Conservation (phyloP, 1,140 invertebrate species). For the Cardiocondyla obscurior region DNA sequence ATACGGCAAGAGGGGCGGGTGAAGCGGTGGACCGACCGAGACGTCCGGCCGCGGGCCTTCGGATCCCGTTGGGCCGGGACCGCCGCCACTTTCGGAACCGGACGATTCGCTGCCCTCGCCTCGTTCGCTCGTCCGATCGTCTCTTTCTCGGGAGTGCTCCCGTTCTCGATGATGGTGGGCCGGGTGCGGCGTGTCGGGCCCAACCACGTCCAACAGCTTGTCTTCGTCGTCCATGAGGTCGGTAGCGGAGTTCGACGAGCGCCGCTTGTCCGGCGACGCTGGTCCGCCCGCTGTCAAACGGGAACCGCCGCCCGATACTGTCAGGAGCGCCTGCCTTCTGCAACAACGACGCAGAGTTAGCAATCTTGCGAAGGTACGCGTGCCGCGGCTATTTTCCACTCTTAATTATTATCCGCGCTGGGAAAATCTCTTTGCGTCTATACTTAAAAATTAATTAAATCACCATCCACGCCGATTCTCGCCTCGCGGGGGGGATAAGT, state of each 20-base stretch:
- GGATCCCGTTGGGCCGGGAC: constrained; percentile 85
- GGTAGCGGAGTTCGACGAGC: constrained; percentile 85
- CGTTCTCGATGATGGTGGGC: constrained; percentile 83
- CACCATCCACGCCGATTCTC: not conserved
- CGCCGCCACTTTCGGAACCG: constrained; percentile 83
- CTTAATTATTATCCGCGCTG: not conserved
- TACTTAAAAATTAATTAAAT: constrained; percentile 7
- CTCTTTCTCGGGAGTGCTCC: constrained; percentile 80
- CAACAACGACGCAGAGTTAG: constrained; percentile 84
- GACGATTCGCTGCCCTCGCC: constrained; percentile 83
- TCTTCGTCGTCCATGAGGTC: constrained; percentile 90
- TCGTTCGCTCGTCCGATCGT: constrained; percentile 81
- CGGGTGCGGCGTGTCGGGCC: constrained; percentile 90
- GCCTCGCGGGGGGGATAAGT: not conserved
- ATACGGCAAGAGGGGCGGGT: constrained; percentile 94
- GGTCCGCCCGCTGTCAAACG: constrained; percentile 84
- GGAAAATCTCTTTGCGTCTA: not conserved
- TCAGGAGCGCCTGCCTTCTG: constrained; percentile 87
- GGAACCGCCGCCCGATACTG: constrained; percentile 82
- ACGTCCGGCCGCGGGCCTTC: constrained; percentile 92
- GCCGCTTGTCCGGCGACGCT: constrained; percentile 90
- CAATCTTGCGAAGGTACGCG: constrained; percentile 68
- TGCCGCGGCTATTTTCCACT: not conserved
- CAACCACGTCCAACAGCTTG: constrained; percentile 94
- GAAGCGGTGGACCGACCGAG: constrained; percentile 93